A percentile compares a stretch with the other conserved stretches of the same genome.
phyloP scores from a whole-genome alignment of 2,113 vertebrate species.

The Pseudopipra pipra region DNA sequence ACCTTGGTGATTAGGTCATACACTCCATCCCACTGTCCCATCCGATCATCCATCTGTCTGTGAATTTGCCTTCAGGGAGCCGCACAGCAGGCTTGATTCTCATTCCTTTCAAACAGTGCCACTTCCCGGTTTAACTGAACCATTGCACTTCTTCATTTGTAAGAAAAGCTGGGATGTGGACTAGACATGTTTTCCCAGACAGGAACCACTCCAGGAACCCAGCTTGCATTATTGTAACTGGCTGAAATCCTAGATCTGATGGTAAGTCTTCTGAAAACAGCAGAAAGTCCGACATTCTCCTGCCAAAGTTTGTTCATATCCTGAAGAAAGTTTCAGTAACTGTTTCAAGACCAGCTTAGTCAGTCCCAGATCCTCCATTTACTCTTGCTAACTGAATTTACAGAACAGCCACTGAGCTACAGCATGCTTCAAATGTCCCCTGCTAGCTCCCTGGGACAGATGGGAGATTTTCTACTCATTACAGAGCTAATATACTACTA shows the following conservation, averaged over 20 bases:
- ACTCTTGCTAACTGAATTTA: background rate
- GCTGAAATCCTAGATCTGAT: background rate
- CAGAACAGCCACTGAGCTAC: background rate
- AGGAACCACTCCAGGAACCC: background rate
- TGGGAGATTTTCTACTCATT: background rate
- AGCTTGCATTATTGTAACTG: background rate
- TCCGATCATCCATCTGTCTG: fast-evolving
- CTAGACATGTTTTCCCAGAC: background rate
- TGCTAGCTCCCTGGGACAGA: background rate
- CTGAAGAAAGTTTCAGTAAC: background rate
- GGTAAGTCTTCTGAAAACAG: background rate
- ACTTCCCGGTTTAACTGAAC: background rate
- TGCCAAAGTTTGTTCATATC: background rate
- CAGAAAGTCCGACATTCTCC: background rate
- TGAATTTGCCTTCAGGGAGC: background rate
- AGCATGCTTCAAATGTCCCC: background rate
- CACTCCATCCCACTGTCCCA: too few species aligned
- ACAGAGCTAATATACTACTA: background rate
- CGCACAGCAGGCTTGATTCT: background rate
- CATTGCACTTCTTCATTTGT: background rate
- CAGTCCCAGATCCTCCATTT: background rate
- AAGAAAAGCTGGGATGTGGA: background rate
- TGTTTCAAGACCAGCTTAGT: background rate
- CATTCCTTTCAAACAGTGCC: slow-evolving; percentile 12
- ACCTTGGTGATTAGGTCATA: background rate